Percentiles rank a stretch among this genome's conserved stretches.
Evolutionary conservation across 53 echinoderm and acorn worm genomes (phyloP).

Genomic region (Stichopus horrens): DNA sequence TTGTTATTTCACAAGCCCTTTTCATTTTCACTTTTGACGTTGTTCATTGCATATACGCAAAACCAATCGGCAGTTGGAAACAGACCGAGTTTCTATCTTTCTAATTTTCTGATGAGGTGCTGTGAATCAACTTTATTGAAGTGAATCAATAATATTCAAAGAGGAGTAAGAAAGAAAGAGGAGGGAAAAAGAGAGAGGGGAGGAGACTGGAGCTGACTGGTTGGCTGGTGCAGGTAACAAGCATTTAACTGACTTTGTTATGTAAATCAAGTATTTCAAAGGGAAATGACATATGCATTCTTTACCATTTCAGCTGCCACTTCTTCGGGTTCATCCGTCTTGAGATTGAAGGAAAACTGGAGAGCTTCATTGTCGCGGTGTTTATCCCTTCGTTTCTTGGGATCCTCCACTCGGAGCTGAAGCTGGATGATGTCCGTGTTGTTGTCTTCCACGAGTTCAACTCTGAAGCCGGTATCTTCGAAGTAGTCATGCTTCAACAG

Average conservation of each 20-base stretch:
- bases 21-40: too few relatives aligned
- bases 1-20: too few relatives aligned
- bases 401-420: slow-evolving; percentile 93
- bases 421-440: slow-evolving; percentile 88
- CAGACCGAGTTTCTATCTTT: too few relatives aligned
- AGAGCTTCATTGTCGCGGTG: slow-evolving; percentile 98
- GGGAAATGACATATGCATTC: neutral
- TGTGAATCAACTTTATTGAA: neutral
- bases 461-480: slow-evolving; percentile 97
- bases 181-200: too few relatives aligned
- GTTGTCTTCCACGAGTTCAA: slow-evolving; percentile 84
- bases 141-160: neutral
- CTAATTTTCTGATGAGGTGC: neutral
- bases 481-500: slow-evolving; percentile 95
- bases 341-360: slow-evolving; percentile 96
- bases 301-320: slow-evolving; percentile 98
- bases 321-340: slow-evolving; percentile 92
- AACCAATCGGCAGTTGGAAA: too few relatives aligned
- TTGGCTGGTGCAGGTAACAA: neutral
- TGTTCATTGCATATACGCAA: too few relatives aligned
- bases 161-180: neutral
- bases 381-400: slow-evolving; percentile 95
- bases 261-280: too few relatives aligned
- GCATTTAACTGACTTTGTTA: neutral
- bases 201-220: neutral